Base-by-base conservation (phyloP, 2,888 invertebrate species). In the Acleris cristana region DNA sequence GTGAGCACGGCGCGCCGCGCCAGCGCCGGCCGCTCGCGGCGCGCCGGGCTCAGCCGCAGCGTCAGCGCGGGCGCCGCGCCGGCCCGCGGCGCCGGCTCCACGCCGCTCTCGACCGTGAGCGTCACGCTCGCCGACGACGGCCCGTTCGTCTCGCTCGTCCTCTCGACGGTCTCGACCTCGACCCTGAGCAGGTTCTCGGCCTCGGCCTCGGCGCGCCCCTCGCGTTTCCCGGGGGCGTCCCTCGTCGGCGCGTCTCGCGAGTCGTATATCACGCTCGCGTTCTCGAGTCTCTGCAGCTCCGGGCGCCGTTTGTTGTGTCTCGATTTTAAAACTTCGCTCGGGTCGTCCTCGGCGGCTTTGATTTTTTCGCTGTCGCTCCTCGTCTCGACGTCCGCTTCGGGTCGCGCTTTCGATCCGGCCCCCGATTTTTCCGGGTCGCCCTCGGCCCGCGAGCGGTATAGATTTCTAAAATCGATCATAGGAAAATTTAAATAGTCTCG, bases 381-480 rank as follows among this genome's bases (percentile, higher is more conserved):
- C 14, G n/a, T 23, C 53, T 19, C 3, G 55, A 54, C 7, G 30
- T 23, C 5, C 56, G 58, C 30, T 49, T 64, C 2, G 8, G 21
- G n/a, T 55, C 55, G 62, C 58, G 44, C 18, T 69, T 62, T 49
- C 30, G 49, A 52, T 40, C 18, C 7, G 4, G n/a, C 12, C 57
- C 49, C 60, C 61, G 59, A 64, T 61, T 34, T 34, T 67, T 23
- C 26, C 16, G 19, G 16, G 53, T 18, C 56, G 1, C 53, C 34
- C 44, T 64, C 68, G 21, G 67, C 40, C 57, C 72, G 73, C 0
- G 81, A 74, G 6, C 80, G 80, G 70, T 92, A 92, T 2, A 87
- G 71, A 70, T 88, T 89, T 62, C 92, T 82, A 58, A 92, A 92
- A 59, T 91, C 91, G 0, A 60, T 69, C 10, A 92, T 65, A 0